Evolutionary conservation across 2,797 vertebrate species (phyloP).

Genomic region (Scolopax bukidnonensis): DNA sequence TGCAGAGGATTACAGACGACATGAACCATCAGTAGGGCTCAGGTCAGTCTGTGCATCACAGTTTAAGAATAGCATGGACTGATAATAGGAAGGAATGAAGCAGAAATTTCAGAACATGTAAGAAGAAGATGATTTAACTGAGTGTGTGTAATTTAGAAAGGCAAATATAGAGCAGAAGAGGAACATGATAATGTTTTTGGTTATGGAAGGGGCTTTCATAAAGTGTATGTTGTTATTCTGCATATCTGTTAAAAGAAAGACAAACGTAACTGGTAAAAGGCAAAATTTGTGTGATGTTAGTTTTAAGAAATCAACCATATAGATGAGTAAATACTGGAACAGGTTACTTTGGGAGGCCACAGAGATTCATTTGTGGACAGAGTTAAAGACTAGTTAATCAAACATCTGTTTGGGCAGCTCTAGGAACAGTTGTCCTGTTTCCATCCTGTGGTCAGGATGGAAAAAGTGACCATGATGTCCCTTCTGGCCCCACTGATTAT

Average conservation of each 20-base stretch:
- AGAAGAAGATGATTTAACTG: not conserved
- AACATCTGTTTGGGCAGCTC: not conserved
- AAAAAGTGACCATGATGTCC: not conserved
- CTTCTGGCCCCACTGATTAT: not conserved
- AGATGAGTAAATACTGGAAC: not conserved
- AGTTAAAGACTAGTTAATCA: not conserved
- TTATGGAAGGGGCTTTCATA: not conserved
- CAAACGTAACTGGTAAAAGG: not conserved
- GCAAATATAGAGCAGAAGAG: not conserved
- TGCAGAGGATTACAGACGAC: not conserved
- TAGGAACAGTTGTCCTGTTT: not conserved
- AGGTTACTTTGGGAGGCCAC: not conserved
- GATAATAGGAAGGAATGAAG: not conserved
- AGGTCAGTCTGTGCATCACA: not conserved
- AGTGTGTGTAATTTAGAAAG: not conserved
- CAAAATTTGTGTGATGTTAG: not conserved
- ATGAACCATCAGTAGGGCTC: not conserved
- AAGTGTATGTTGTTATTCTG: not conserved
- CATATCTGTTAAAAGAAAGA: not conserved
- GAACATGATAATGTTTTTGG: not conserved
- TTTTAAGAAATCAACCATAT: accelerated
- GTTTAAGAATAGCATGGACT: not conserved
- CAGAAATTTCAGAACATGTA: not conserved
- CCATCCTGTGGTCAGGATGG: not conserved
- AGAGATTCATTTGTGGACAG: not conserved